Evolutionary conservation across 2,888 invertebrate genomes (phyloP).

Genomic region (Notocelia uddmanniana): DNA sequence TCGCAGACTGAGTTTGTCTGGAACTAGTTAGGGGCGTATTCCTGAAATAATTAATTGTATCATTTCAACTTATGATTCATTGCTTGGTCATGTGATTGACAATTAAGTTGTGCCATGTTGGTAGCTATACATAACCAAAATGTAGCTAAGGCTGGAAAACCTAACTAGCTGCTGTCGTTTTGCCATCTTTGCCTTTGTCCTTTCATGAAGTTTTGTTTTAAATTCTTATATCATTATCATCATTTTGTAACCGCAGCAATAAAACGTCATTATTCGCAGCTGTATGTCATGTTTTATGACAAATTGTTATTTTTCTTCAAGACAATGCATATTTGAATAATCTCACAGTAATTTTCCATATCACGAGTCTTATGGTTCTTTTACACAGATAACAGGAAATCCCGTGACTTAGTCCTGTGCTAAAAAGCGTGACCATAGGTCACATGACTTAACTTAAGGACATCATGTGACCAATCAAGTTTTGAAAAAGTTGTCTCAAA

Average conservation of each 20-base stretch:
- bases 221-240: not conserved
- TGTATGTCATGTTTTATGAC: not conserved
- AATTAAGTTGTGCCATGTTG: slow-evolving; percentile 59
- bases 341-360: not conserved
- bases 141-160: slow-evolving; percentile 34
- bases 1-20: slow-evolving; percentile 46
- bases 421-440: slow-evolving; percentile 49
- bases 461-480: slow-evolving; percentile 45
- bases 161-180: not conserved
- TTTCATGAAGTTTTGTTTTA: not conserved
- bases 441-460: slow-evolving; percentile 67
- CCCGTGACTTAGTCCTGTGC: slow-evolving; percentile 1
- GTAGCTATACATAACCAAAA: slow-evolving; percentile 57
- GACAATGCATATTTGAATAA: slow-evolving; percentile 2
- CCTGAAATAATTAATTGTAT: slow-evolving; percentile 55
- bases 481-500: slow-evolving; percentile 13
- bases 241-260: not conserved
- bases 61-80: slow-evolving; percentile 50
- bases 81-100: slow-evolving; percentile 71
- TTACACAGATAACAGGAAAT: not conserved
- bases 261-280: not conserved
- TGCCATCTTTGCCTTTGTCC: slow-evolving; percentile 1
- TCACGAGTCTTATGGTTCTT: not conserved
- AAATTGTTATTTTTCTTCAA: not conserved
- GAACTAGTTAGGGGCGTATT: slow-evolving; percentile 46